A percentile compares a stretch with the other conserved stretches of the same genome.
phyloP scores from a whole-genome alignment of 92 coral and sea anemone species.

The Diadumene lineata region DNA sequence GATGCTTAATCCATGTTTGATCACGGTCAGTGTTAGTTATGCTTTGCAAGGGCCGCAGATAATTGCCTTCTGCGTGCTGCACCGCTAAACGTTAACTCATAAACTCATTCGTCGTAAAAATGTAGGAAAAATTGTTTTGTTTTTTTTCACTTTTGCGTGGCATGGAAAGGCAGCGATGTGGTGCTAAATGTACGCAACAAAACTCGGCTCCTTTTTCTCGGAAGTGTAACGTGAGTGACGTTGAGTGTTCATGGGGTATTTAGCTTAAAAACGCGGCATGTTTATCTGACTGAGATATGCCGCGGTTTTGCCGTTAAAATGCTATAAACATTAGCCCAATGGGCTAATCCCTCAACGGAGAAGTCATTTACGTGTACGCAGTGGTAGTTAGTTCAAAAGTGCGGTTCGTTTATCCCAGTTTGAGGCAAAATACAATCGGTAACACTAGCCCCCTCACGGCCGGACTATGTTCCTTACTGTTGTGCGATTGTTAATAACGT shows the following conservation, averaged over 20 bases:
- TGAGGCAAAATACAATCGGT: slow-evolving; percentile 30
- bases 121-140: neutral
- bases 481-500: neutral
- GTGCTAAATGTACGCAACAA: no score
- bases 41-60: neutral
- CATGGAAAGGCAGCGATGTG: no score
- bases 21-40: neutral
- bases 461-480: neutral
- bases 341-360: slow-evolving; percentile 15
- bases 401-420: slow-evolving; percentile 38
- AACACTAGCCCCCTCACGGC: slow-evolving; percentile 26
- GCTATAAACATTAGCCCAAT: neutral
- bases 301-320: neutral
- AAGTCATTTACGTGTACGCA: neutral
- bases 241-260: neutral
- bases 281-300: slow-evolving; percentile 11
- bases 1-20: neutral
- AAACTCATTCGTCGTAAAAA: no score
- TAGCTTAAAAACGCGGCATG: slow-evolving; percentile 8
- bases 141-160: no score
- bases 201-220: neutral
- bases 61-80: no score
- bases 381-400: slow-evolving; percentile 11
- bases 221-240: neutral
- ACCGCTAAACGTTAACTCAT: no score